Conservation (phyloP, 2,113 vertebrate species). For the Xiphias gladius region DNA sequence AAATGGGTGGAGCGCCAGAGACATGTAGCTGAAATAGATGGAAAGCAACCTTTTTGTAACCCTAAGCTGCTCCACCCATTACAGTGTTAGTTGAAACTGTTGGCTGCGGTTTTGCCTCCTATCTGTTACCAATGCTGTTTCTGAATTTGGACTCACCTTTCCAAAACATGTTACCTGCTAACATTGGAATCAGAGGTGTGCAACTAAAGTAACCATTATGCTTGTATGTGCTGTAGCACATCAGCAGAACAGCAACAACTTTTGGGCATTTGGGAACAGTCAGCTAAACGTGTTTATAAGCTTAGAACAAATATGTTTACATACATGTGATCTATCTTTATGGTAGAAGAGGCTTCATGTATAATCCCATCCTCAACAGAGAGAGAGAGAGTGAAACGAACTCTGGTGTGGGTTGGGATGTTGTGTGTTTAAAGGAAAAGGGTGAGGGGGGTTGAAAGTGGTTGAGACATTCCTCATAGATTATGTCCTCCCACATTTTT, state of each 20-base stretch:
- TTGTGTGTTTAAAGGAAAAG: constrained; percentile 49
- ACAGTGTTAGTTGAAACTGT: no score
- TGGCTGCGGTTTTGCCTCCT: no score
- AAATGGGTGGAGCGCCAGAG: neutral
- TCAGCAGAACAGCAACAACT: neutral
- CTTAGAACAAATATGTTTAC: neutral
- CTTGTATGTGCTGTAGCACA: neutral
- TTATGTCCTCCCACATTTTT: constrained; percentile 58
- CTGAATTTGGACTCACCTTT: neutral
- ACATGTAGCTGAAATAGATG: neutral
- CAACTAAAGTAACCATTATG: neutral
- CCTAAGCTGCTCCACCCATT: neutral
- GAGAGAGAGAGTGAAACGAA: neutral
- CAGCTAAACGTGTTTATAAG: neutral
- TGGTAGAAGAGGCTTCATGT: constrained; percentile 2
- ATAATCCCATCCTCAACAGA: neutral
- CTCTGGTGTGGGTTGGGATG: constrained; percentile 12
- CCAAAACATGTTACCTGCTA: neutral
- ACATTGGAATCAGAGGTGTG: neutral
- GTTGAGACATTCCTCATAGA: constrained; percentile 70
- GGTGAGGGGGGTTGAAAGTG: constrained; percentile 47
- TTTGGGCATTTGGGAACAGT: neutral
- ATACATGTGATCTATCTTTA: neutral
- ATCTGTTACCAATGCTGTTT: neutral
- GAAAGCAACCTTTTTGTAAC: neutral